Evolutionary conservation across 2,797 vertebrate genomes (phyloP).

Genomic region (Distichodus sexfasciatus): DNA sequence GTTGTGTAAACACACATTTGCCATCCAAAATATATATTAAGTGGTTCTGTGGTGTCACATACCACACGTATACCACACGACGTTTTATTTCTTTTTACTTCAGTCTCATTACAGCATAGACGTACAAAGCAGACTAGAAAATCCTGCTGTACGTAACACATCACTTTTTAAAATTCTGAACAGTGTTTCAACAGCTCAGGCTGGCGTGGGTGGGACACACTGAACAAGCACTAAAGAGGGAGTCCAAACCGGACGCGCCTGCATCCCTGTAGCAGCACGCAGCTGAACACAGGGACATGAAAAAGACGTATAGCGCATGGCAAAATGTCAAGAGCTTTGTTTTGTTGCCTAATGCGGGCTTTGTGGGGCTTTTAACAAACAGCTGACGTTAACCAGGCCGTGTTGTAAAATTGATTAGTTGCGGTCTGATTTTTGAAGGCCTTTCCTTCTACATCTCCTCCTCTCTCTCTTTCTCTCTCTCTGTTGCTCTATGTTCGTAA

Average conservation of each 20-base stretch:
- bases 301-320: conserved; percentile 1
- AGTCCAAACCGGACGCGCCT: background rate
- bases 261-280: background rate
- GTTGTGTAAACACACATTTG: too few species aligned
- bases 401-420: conserved; percentile 42
- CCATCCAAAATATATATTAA: too few species aligned
- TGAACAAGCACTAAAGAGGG: background rate
- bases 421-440: conserved; percentile 17
- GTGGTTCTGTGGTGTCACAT: too few species aligned
- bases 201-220: background rate
- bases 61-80: too few species aligned
- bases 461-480: background rate
- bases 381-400: conserved; percentile 30
- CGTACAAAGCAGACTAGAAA: too few species aligned
- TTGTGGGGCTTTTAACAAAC: conserved; percentile 36
- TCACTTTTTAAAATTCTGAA: background rate
- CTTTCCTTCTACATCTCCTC: background rate
- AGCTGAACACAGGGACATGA: background rate
- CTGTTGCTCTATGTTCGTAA: conserved; percentile 36
- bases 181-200: background rate
- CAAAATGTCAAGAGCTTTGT: conserved; percentile 45
- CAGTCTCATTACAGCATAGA: too few species aligned
- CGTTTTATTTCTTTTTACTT: too few species aligned
- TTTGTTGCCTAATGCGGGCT: conserved; percentile 35
- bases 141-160: too few species aligned